Conservation (phyloP, 2,113 vertebrate genomes). For the Glareola pratincola region DNA sequence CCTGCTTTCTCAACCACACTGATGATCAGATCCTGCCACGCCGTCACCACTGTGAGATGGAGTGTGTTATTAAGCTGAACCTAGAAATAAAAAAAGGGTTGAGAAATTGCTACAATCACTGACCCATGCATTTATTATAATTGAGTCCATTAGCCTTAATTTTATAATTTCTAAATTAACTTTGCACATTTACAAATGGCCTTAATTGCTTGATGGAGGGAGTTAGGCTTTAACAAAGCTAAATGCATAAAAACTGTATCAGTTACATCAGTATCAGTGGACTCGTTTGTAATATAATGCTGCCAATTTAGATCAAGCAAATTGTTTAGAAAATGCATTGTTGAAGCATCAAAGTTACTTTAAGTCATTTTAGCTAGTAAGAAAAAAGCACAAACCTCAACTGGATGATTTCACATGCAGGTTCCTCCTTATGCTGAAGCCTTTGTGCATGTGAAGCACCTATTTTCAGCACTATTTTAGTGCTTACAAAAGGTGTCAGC, state of each 20-base stretch:
- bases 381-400: not conserved
- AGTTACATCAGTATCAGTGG: constrained; percentile 13
- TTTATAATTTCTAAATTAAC: constrained; percentile 71
- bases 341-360: constrained; percentile 12
- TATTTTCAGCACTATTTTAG: not conserved
- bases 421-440: not conserved
- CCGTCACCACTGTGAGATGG: not conserved
- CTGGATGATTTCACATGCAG: not conserved
- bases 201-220: constrained; percentile 49
- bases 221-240: constrained; percentile 29
- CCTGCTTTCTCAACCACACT: not conserved
- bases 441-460: not conserved
- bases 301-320: constrained; percentile 2
- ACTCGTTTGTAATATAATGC: not conserved
- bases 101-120: constrained; percentile 43
- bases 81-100: constrained; percentile 25
- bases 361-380: not conserved
- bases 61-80: constrained; percentile 42
- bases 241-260: constrained; percentile 29
- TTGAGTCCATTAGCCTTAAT: constrained; percentile 70
- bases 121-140: constrained; percentile 64
- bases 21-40: not conserved
- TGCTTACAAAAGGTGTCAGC: not conserved
- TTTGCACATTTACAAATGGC: constrained; percentile 57
- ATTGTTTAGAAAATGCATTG: constrained; percentile 25